Evolutionary conservation across 2,113 vertebrate genomes (phyloP), one percentile per base, ranked within the genome.

Genomic region (Pavo muticus): DNA sequence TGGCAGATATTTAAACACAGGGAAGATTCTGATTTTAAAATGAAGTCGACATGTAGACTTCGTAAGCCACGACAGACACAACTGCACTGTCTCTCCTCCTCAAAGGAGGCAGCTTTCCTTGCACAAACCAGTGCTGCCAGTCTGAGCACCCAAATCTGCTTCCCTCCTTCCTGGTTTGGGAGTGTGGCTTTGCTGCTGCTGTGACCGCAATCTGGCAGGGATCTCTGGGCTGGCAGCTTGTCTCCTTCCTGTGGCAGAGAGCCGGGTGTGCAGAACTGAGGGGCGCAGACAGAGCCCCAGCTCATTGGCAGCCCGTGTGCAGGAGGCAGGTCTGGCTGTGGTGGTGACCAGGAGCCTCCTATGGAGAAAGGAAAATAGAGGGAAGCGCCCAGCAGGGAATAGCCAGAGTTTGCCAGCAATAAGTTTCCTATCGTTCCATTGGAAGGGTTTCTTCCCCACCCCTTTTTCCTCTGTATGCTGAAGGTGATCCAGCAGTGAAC

Each of bases 1-100:
- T 94, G 85, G 81, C 88, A 91, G 74, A 84, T 84, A 73, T 67
- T 94, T 90, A 94, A 96, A 84, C 1, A 20, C 0, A 17, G 63
- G 54, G 88, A 45, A 45, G 47, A 82, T 54, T 35, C 60, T 37
- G 30, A 39, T 79, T 95, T 97, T 72, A 52, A 44, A 87, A 80
- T 70, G n/a, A 93, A 79, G 30, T 81, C 47, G 6, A 15, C 69
- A 37, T 20, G 39, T 15, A 2, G 84, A 85, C 70, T 92, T 94
- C 4, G 6, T 96, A 61, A 94, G 73, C 42, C 63, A 40, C 12
- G 0, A 39, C 67, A 47, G 79, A 37, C 60, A 35, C 81, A 83
- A 32, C 72, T 74, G 65, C 50, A 39, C 79, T 56, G 40, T 76
- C 90, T 93, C 81, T 93, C 48, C 84, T 78, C 85, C 85, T 82